Conservation (phyloP, 2,797 vertebrate species). For the Anguilla pacifica region DNA sequence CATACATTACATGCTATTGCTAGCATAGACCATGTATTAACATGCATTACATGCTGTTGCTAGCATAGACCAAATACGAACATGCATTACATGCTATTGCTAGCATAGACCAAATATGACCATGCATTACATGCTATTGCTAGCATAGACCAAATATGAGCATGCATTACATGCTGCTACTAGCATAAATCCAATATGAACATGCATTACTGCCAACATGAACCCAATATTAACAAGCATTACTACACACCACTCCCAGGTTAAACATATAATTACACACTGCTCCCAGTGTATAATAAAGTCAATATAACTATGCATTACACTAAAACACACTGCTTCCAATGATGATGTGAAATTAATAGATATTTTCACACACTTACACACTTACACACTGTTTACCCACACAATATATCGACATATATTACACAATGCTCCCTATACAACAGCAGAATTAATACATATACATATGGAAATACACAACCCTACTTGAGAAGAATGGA, state of each 20-base stretch:
- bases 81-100: neutral
- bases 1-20: neutral
- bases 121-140: too few relatives aligned
- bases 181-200: neutral
- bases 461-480: neutral
- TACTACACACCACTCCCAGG: neutral
- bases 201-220: neutral
- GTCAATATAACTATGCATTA: neutral
- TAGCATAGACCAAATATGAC: neutral
- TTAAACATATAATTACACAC: neutral
- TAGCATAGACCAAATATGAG: too few relatives aligned
- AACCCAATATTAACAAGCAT: neutral
- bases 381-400: neutral
- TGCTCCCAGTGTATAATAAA: neutral
- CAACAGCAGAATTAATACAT: neutral
- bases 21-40: neutral
- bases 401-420: neutral
- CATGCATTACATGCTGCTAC: too few relatives aligned
- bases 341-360: neutral
- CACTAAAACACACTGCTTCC: neutral
- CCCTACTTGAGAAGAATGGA: neutral
- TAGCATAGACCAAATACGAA: neutral
- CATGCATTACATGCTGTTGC: neutral
- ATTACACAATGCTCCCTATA: neutral
- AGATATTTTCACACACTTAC: neutral